A percentile compares a stretch with the other conserved stretches of the same genome.
Conservation (phyloP, 1,140 invertebrate species). For the Cotesia vestalis region DNA sequence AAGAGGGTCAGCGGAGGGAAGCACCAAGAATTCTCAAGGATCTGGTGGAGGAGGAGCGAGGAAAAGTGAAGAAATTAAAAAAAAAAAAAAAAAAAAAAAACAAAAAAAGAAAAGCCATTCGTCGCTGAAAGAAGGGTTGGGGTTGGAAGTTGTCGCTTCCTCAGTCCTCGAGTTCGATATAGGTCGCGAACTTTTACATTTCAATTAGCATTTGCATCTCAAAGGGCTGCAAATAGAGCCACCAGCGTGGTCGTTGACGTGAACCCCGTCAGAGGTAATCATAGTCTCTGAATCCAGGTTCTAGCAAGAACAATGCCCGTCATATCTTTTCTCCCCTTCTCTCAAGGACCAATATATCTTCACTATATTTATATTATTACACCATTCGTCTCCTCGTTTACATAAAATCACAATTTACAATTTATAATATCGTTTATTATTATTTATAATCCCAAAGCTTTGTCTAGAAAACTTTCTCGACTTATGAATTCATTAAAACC, state of each 20-base stretch:
- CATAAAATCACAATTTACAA: slow-evolving; percentile 18
- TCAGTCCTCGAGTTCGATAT: slow-evolving; percentile 33
- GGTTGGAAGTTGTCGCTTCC: background rate
- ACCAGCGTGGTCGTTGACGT: slow-evolving; percentile 26
- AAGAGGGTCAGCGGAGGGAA: slow-evolving; percentile 15
- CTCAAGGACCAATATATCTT: background rate
- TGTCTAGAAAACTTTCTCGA: background rate
- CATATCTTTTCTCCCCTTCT: background rate
- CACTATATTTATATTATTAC: background rate
- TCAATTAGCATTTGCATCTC: slow-evolving; percentile 49
- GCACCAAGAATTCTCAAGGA: slow-evolving; percentile 29
- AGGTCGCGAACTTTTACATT: slow-evolving; percentile 47
- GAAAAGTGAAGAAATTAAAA: background rate
- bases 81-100: slow-evolving; percentile 20
- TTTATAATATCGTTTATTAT: background rate
- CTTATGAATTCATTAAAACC: background rate
- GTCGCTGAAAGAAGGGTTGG: background rate
- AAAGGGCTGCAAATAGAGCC: slow-evolving; percentile 42
- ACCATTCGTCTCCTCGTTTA: slow-evolving; percentile 17
- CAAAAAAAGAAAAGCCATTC: background rate
- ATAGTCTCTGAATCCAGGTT: slow-evolving; percentile 42
- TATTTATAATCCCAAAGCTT: slow-evolving; percentile 3
- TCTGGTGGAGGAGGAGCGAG: background rate
- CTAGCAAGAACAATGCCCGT: slow-evolving; percentile 43
- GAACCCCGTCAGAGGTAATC: slow-evolving; percentile 25